These are phyloP conservation scores for Himalopsyche anomala DNA, from an alignment of 2,888 invertebrate species.

Conservation along the genomic window DNA sequence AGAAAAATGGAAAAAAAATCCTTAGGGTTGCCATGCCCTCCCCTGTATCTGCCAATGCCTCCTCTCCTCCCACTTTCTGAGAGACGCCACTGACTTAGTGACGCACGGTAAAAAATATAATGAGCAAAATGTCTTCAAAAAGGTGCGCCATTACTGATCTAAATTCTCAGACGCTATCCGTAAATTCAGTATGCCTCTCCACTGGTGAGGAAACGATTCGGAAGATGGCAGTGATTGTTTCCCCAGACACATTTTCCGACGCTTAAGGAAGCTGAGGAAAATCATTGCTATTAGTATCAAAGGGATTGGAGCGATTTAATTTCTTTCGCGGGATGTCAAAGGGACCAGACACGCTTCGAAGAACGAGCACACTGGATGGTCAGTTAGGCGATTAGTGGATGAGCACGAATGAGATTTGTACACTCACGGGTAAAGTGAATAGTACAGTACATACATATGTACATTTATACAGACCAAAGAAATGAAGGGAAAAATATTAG, in stretches of 20 bases:
- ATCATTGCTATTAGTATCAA: conserved; percentile 57
- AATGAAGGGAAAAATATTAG: too few relatives aligned
- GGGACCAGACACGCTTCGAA: conserved; percentile 55
- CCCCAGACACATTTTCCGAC: not conserved
- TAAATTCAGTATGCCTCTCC: not conserved
- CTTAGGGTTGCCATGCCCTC: too few relatives aligned
- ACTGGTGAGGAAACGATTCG: not conserved
- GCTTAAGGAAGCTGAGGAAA: not conserved
- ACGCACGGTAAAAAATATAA: too few relatives aligned
- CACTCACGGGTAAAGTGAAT: not conserved
- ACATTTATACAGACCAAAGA: too few relatives aligned
- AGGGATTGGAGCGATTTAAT: conserved; percentile 61
- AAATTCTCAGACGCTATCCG: too few relatives aligned
- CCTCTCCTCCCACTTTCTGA: too few relatives aligned
- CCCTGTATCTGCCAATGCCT: too few relatives aligned
- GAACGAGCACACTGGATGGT: conserved; percentile 56
- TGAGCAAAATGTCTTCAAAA: too few relatives aligned
- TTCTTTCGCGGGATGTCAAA: conserved; percentile 62
- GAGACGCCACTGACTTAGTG: too few relatives aligned
- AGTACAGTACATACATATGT: too few relatives aligned
- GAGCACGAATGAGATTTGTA: conserved; percentile 1
- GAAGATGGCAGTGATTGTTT: conserved; percentile 58
- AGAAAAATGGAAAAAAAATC: too few relatives aligned
- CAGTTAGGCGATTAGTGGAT: conserved; percentile 54
- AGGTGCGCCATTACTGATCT: too few relatives aligned